Conservation (phyloP, 2,888 invertebrate genomes). For the Drosophila limbata region DNA sequence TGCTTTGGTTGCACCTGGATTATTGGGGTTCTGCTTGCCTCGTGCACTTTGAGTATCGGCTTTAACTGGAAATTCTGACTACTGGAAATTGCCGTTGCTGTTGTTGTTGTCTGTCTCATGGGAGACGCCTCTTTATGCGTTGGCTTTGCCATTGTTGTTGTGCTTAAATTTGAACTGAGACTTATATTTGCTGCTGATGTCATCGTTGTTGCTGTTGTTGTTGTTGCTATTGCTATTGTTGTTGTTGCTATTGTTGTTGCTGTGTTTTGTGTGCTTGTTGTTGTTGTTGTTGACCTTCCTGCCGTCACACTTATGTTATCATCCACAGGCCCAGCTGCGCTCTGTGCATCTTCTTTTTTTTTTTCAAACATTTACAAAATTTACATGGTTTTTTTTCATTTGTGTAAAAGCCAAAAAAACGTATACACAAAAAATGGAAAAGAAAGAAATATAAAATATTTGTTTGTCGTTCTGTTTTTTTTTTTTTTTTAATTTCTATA, state of each 20-base stretch:
- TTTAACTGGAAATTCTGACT: slow-evolving; percentile 65
- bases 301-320: slow-evolving; percentile 86
- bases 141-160: slow-evolving; percentile 26
- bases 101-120: slow-evolving; percentile 21
- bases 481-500: slow-evolving; percentile 44
- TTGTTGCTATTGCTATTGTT: slow-evolving; percentile 45
- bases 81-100: slow-evolving; percentile 25
- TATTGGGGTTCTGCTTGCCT: slow-evolving; percentile 64
- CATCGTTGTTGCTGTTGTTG: slow-evolving; percentile 38
- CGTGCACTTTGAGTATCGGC: slow-evolving; percentile 78
- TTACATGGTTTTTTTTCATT: slow-evolving; percentile 57
- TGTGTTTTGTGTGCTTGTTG: slow-evolving; percentile 56
- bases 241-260: slow-evolving; percentile 79
- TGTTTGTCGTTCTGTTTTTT: slow-evolving; percentile 47
- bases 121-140: slow-evolving; percentile 16
- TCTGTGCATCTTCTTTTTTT: slow-evolving; percentile 70
- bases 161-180: slow-evolving; percentile 53
- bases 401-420: slow-evolving; percentile 58
- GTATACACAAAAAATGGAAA: slow-evolving; percentile 66
- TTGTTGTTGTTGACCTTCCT: slow-evolving; percentile 87
- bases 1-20: slow-evolving; percentile 70
- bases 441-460: slow-evolving; percentile 67
- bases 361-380: slow-evolving; percentile 71
- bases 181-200: slow-evolving; percentile 30
- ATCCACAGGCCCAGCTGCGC: slow-evolving; percentile 84